Percentiles rank a stretch among this genome's conserved stretches.
Evolutionary conservation across 2,113 vertebrate genomes (phyloP).

Genomic region (Philantomba maxwellii): DNA sequence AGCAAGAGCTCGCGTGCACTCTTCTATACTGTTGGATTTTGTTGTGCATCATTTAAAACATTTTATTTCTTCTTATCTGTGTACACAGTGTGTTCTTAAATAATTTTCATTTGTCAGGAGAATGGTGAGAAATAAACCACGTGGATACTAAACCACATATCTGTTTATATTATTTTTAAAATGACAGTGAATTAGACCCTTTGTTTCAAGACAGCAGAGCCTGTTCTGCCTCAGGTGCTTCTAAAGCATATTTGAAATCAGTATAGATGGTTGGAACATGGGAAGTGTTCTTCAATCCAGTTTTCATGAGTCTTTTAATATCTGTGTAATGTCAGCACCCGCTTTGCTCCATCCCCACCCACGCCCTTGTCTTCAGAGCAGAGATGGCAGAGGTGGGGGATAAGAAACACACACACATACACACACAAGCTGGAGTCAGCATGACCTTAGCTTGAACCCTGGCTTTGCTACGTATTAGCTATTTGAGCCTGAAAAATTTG

Average conservation of each 20-base stretch:
- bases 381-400: neutral
- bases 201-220: neutral
- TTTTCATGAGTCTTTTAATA: neutral
- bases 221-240: neutral
- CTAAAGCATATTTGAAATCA: neutral
- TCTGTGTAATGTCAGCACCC: neutral
- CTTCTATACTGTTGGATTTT: conserved; percentile 96
- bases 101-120: conserved; percentile 97
- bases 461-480: neutral
- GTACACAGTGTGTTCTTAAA: conserved; percentile 99
- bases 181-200: neutral
- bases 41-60: conserved; percentile 98
- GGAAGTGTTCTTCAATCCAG: neutral
- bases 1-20: conserved; percentile 87
- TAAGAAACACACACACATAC: neutral
- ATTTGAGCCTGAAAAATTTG: neutral
- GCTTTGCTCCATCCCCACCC: neutral
- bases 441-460: neutral
- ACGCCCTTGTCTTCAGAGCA: neutral
- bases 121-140: conserved; percentile 99
- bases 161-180: conserved; percentile 84
- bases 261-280: neutral
- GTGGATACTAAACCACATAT: conserved; percentile 86
- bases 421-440: neutral
- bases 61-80: conserved; percentile 97